phyloP scores from a whole-genome alignment of 2,888 invertebrate genomes.

The Heterodera filipjevi region DNA sequence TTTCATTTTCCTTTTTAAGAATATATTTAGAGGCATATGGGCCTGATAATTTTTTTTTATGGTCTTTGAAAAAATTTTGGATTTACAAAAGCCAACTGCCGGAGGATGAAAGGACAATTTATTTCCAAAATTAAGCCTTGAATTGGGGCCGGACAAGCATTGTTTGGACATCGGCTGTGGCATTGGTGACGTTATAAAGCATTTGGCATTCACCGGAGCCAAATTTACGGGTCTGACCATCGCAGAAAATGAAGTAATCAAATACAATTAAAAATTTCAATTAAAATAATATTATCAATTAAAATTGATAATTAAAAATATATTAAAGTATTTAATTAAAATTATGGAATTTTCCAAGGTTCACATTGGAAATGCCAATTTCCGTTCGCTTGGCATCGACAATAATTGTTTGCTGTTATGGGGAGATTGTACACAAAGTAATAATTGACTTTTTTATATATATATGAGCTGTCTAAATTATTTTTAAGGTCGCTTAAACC shows the following conservation, averaged over 20 bases:
- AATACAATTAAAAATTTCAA: constrained; percentile 28
- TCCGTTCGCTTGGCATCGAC: constrained; percentile 38
- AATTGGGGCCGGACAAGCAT: constrained; percentile 41
- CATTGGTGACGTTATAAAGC: constrained; percentile 58
- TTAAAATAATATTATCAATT: too few species aligned
- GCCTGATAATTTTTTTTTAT: too few species aligned
- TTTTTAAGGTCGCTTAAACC: too few species aligned
- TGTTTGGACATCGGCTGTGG: constrained; percentile 64
- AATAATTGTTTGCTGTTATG: constrained; percentile 51
- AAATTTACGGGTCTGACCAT: constrained; percentile 62
- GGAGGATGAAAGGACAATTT: too few species aligned
- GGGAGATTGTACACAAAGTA: constrained; percentile 58
- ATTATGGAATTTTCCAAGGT: constrained; percentile 42
- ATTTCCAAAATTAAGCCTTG: constrained; percentile 15
- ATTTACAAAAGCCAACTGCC: too few species aligned
- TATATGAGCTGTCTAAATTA: too few species aligned
- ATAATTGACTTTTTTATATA: too few species aligned
- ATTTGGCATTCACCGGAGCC: constrained; percentile 54
- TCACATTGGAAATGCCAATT: constrained; percentile 46
- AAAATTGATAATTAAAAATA: too few species aligned
- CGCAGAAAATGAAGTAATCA: constrained; percentile 54
- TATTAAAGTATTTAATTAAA: too few species aligned
- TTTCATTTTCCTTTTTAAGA: too few species aligned
- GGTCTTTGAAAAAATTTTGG: too few species aligned
- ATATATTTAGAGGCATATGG: too few species aligned